Conservation (phyloP, 2,113 vertebrate genomes). For the Caloenas nicobarica region DNA sequence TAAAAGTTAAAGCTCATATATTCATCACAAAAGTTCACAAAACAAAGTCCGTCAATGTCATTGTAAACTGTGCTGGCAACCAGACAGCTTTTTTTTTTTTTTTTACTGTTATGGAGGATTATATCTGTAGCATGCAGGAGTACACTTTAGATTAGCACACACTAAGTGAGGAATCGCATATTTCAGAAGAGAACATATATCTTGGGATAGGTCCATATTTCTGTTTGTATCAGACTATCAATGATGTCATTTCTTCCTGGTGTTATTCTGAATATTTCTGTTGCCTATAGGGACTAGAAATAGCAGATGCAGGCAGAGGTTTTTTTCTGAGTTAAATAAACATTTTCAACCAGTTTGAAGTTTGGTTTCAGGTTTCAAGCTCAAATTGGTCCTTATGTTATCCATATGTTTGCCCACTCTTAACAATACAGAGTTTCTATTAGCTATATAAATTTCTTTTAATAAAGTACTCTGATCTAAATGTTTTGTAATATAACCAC, state of each 20-base stretch:
- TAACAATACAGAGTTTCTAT: not conserved
- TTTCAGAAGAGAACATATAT: not conserved
- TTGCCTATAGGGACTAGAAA: conserved; percentile 1
- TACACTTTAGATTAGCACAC: not conserved
- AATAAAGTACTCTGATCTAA: not conserved
- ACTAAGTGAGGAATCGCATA: not conserved
- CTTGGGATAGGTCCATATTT: not conserved
- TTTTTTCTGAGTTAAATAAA: conserved; percentile 23
- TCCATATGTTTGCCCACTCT: conserved; percentile 9
- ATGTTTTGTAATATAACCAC: not conserved
- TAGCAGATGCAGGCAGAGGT: not conserved
- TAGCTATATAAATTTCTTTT: not conserved
- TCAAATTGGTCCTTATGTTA: conserved; percentile 9
- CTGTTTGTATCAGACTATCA: not conserved
- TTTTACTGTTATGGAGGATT: not conserved
- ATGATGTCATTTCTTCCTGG: not conserved
- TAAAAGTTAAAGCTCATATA: not conserved
- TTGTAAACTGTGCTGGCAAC: not conserved
- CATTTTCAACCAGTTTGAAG: not conserved
- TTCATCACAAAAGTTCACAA: not conserved
- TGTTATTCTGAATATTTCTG: conserved; percentile 21
- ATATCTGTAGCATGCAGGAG: not conserved
- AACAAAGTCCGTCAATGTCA: not conserved
- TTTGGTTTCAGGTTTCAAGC: conserved; percentile 33
- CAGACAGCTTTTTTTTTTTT: not conserved